Base-by-base conservation (phyloP, 2,797 vertebrate genomes). In the Falco berigora region DNA sequence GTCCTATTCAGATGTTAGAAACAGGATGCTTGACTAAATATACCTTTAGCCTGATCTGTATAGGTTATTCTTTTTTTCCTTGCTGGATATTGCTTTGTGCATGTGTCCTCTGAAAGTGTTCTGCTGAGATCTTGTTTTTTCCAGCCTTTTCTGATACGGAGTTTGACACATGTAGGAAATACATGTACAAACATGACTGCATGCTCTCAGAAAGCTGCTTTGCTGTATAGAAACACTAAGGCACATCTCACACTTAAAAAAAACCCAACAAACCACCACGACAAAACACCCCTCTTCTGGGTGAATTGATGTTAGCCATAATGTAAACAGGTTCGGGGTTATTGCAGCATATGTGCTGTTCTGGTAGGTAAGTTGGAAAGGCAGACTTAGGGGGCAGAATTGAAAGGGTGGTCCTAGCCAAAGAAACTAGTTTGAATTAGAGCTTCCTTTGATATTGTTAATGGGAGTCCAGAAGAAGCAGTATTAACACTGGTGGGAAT, bases 141-240 rank as follows among this genome's bases (percentile, higher is more conserved):
- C 18, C 16, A 36, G 19, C 36, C 25, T 67, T 62, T n/a, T 63
- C n/a, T 73, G 42, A 30, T n/a, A 11, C 4, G 28, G 36, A 36
- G 38, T 86, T 64, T 84, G 44, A 59, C 44, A 74, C 66, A 50
- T 52, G 14, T 55, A 74, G 44, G 58, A 77, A 71, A 58, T 73
- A 8, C 0, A 6, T 12, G 20, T 62, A 52, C 6, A 44, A 82
- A 69, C 12, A 4, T n/a, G 23, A 50, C 14, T 34, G 9, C 1
- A 1, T 63, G 28, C 42, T 85, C 47, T 84, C 5, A 3, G 12
- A 69, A 74, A 88, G 30, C 55, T 90, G 49, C 76, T 84, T 50
- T 2, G 2, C 38, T 38, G 10, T 52, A 36, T 15, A 53, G 36
- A 90, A 94, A 52, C 14, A 23, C 42, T 64, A 59, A 36, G 30